Base-by-base conservation (phyloP, 2,797 vertebrate species). In the Galagoides demidoff region DNA sequence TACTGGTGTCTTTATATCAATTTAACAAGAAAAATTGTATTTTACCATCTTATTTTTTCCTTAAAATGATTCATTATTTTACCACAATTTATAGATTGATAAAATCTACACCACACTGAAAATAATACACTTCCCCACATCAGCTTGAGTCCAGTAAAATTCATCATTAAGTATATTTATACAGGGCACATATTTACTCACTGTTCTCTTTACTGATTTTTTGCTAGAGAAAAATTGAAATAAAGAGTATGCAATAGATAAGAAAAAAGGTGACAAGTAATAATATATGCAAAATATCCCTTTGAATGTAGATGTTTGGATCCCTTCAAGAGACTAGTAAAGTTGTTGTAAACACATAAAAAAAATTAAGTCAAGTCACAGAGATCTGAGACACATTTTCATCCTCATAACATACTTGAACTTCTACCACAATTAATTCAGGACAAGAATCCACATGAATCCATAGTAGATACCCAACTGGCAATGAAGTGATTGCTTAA, bases 401-500 rank as follows among this genome's bases (percentile, higher is more conserved):
- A 92, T 83, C 31, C 84, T 95, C 43, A 39, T 29, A 64, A 61
- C 66, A 96, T 85, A 97, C n/a, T 92, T 96, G 95, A 16, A 79
- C 0, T 70, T 6, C 70, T 97, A 63, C 22, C 55, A 61, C 82
- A 93, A 89, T 95, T 96, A 97, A 95, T 95, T 94, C 86, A 70
- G 59, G 84, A 95, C 95, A 96, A 86, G 31, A 79, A 91, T 92
- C 22, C 61, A 90, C 3, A 22, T 93, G 39, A 96, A 89, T 85
- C 79, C 95, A 92, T 85, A 96, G 37, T 57, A 98, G 77, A 55
- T 93, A 92, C 31, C 1, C 43, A 96, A 93, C 29, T 70, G 71
- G n/a, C 96, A 97, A 94, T 34, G 90, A 95, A 96, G 52, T 79
- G 90, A 96, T 92, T 93, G 31, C 74, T 90, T 94, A 97, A 79